Evolutionary conservation across 1,140 invertebrate genomes (phyloP), one percentile per base, ranked within the genome.

Genomic region (Drosophila pseudoananassae): DNA sequence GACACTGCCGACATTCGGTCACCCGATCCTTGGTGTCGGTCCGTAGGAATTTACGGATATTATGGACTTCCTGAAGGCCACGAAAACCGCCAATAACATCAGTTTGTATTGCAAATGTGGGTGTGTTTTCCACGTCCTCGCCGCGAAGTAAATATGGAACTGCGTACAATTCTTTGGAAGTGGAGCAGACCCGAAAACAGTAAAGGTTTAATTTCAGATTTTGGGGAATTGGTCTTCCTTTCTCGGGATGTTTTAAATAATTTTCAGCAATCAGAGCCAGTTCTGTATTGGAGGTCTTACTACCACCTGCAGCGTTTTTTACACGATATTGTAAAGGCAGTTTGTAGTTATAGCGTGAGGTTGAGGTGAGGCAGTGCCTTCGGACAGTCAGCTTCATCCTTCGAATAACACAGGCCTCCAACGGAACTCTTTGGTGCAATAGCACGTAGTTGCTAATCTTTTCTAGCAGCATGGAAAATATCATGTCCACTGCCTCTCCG

Each of bases 381-480:
- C 69, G 73, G 0, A 69, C 81, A 10, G 47, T 66, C 50, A 84
- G 17, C 23, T 84, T 84, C 36, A 84, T 47, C 9, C 81, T 55
- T 6, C 76, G 76, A 1, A 84, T 65, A 0, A 50, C 60, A 14
- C 81, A 84, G 0, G 72, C 68, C 15, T 80, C 73, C 25, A 80
- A 6, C 6, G 58, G 56, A 15, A 70, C 66, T 9, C 53, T 43
- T 4, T 85, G 55, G 1, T 51, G 46, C 1, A 61, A 20, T 31
- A 58, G 23, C 12, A 77, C 68, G 57, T 80, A 84, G 47, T 53
- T 85, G 20, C 52, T 55, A 1, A 84, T 85, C 46, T 85, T 80
- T 36, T 84, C 81, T 25, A 84, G 29, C 23, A 84, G 25, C 27
- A 76, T 55, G 12, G 73, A 80, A 14, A 85, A 85, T n/a, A 80